Evolutionary conservation across 2,888 invertebrate species (phyloP).

Genomic region (Philopedon plagiatum): DNA sequence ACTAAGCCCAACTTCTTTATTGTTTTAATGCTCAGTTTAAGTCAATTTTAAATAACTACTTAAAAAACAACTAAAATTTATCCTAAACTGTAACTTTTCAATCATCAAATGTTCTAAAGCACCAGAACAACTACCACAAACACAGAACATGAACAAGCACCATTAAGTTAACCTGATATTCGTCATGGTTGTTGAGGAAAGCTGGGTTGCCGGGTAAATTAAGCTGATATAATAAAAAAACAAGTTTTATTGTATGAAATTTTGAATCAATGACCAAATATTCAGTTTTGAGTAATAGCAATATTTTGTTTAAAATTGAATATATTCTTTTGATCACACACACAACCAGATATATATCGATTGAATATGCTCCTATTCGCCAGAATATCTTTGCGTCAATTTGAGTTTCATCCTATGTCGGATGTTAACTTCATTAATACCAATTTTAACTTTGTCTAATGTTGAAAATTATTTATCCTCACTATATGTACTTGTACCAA

Average conservation of each 20-base stretch:
- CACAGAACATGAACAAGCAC: constrained; percentile 48
- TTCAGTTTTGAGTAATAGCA: not conserved
- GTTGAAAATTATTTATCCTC: no score
- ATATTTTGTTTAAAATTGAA: not conserved
- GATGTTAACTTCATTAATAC: no score
- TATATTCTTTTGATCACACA: not conserved
- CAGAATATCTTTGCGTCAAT: no score
- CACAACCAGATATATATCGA: no score
- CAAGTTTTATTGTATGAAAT: constrained; percentile 13
- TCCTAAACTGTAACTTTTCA: no score
- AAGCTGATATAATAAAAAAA: constrained; percentile 47
- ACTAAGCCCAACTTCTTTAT: no score
- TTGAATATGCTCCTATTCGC: no score
- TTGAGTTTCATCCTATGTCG: no score
- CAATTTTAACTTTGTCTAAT: no score
- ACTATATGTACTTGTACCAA: no score
- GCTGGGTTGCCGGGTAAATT: constrained; percentile 51
- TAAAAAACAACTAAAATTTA: not conserved
- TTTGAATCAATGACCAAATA: not conserved
- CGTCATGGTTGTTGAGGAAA: constrained; percentile 50
- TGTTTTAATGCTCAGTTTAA: no score
- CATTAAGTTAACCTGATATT: constrained; percentile 50
- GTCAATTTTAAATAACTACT: no score
- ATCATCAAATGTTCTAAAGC: constrained; percentile 22
- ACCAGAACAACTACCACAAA: constrained; percentile 32